These are phyloP conservation scores for Hylyphantes graminicola DNA, from an alignment of 1,140 invertebrate genomes.

Conservation along the genomic window DNA sequence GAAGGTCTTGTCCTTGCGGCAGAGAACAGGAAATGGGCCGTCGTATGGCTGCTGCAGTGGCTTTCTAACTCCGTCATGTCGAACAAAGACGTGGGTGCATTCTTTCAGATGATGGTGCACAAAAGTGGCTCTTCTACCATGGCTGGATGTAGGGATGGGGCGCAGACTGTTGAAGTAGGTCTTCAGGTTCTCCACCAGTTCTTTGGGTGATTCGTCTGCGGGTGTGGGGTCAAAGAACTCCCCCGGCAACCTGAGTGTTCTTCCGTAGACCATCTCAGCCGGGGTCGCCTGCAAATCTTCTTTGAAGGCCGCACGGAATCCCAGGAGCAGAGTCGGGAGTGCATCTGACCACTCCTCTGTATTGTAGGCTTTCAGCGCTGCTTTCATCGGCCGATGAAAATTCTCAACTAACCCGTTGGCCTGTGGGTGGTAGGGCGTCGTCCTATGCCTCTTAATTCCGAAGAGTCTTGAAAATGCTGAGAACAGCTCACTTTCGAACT, in stretches of 20 bases:
- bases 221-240: not conserved
- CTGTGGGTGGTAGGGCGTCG: constrained; percentile 61
- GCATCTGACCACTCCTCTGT: not conserved
- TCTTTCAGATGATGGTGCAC: no score
- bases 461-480: constrained; percentile 1
- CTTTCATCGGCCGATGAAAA: not conserved
- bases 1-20: no score
- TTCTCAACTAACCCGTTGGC: constrained; percentile 60
- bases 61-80: no score
- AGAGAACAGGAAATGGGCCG: no score
- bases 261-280: constrained; percentile 61
- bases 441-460: constrained; percentile 61
- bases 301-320: not conserved
- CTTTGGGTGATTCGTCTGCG: not conserved
- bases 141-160: no score
- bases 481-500: constrained; percentile 65
- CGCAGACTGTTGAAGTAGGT: not conserved
- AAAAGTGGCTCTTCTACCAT: no score
- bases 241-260: not conserved
- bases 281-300: constrained; percentile 42
- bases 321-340: not conserved
- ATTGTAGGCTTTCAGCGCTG: not conserved
- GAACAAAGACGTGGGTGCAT: no score
- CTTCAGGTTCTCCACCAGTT: not conserved
- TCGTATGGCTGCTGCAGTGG: no score